phyloP scores from a whole-genome alignment of 2,113 vertebrate genomes.

The Balaenoptera acutorostrata region DNA sequence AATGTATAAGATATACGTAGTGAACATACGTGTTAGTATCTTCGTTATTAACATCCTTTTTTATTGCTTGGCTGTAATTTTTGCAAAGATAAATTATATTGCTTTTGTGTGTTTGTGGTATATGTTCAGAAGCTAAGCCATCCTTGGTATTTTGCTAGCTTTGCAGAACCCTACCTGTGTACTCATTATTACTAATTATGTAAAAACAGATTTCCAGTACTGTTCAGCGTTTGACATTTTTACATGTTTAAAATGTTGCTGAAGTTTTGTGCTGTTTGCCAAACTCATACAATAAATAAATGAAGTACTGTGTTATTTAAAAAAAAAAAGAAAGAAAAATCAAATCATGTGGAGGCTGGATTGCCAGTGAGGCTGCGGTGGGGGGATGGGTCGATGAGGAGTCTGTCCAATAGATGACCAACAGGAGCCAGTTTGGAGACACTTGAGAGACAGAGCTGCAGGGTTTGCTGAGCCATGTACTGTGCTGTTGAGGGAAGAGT shows the following conservation, averaged over 20 bases:
- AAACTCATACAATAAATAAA: constrained; percentile 73
- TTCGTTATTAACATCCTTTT: constrained; percentile 53
- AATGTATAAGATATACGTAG: background rate
- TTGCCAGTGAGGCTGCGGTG: background rate
- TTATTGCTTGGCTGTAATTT: constrained; percentile 65
- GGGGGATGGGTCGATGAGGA: background rate
- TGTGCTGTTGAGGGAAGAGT: background rate
- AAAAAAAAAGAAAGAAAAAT: background rate
- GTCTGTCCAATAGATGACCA: background rate
- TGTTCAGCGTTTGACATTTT: constrained; percentile 71
- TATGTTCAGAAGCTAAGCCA: constrained; percentile 56
- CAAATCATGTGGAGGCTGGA: background rate
- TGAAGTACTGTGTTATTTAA: constrained; percentile 60
- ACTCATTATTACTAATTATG: constrained; percentile 66
- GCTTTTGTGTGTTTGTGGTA: constrained; percentile 19
- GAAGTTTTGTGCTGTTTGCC: constrained; percentile 77
- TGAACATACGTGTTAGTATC: constrained; percentile 52
- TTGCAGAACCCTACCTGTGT: constrained; percentile 55
- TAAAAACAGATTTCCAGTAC: constrained; percentile 28
- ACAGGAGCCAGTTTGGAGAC: background rate
- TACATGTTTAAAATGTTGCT: constrained; percentile 73
- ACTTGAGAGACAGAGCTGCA: background rate
- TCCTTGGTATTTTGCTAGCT: constrained; percentile 53
- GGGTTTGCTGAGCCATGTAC: background rate
- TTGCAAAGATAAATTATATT: constrained; percentile 68